These are phyloP conservation scores for Chelon auratus DNA, from an alignment of 2,797 vertebrate genomes.

Conservation along the genomic window DNA sequence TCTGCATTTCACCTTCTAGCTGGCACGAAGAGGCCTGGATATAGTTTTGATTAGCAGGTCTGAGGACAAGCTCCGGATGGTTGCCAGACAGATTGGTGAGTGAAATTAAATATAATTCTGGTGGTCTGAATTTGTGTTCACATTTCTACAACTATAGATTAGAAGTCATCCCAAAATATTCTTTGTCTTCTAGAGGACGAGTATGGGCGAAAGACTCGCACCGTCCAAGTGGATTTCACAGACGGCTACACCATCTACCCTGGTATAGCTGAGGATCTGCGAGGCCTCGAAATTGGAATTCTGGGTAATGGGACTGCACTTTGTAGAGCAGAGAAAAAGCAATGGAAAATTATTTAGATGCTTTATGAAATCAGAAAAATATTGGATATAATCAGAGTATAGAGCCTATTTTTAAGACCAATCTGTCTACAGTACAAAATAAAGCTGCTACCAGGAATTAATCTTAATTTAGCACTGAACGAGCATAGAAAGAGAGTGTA, in stretches of 20 bases:
- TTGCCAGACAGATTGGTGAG: constrained; percentile 85
- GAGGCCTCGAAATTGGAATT: constrained; percentile 85
- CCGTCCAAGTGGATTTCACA: constrained; percentile 85
- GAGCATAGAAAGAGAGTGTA: no score
- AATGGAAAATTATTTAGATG: background rate
- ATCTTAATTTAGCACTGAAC: no score
- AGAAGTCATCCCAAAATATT: constrained; percentile 2
- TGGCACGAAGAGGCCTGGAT: constrained; percentile 86
- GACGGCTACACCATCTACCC: constrained; percentile 80
- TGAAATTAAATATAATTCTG: background rate
- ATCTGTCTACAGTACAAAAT: no score
- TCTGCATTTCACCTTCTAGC: constrained; percentile 66
- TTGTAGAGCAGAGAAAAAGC: background rate
- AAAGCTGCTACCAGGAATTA: no score
- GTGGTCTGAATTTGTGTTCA: background rate
- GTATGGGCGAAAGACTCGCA: constrained; percentile 74
- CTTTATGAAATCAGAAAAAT: background rate
- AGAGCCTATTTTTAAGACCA: background rate
- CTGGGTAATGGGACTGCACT: constrained; percentile 77
- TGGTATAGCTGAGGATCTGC: constrained; percentile 72
- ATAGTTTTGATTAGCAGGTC: constrained; percentile 84
- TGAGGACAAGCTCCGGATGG: constrained; percentile 75
- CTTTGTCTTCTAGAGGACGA: constrained; percentile 70
- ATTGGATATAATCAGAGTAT: no score
- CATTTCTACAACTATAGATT: background rate